These are phyloP conservation scores for human (Homo sapiens) DNA, from an alignment of 2,113 vertebrate species.

Conservation along the genomic window DNA sequence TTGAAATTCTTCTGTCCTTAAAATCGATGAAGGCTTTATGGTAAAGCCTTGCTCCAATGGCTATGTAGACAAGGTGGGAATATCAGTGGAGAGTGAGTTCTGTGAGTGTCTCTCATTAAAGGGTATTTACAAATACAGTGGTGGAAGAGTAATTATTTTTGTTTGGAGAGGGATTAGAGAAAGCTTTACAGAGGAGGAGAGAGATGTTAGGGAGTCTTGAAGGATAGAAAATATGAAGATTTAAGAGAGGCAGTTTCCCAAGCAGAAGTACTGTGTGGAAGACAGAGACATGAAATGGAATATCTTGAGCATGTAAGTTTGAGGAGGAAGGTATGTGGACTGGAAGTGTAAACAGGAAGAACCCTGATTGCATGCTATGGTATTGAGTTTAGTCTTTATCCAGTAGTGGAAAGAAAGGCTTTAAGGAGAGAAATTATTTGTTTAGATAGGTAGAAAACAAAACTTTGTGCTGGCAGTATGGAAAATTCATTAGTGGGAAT, in stretches of 20 bases:
- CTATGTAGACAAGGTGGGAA: background rate
- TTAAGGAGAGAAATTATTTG: background rate
- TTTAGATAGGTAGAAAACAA: background rate
- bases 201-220: background rate
- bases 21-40: background rate
- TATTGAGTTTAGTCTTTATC: background rate
- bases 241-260: background rate
- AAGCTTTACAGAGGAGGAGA: background rate
- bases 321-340: background rate
- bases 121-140: background rate
- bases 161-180: background rate
- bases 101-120: background rate
- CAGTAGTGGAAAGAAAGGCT: background rate
- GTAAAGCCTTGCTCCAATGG: background rate
- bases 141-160: background rate
- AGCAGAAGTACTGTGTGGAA: background rate
- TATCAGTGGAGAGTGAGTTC: background rate
- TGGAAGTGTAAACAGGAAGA: background rate
- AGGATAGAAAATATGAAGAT: background rate
- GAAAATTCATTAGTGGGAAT: background rate
- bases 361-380: background rate
- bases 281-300: background rate
- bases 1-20: too few species aligned
- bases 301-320: background rate
- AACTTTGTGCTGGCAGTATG: background rate